Evolutionary conservation across 2,113 vertebrate species (phyloP), one percentile per base, ranked within the genome.

Genomic region (Oreotrochilus melanogaster): DNA sequence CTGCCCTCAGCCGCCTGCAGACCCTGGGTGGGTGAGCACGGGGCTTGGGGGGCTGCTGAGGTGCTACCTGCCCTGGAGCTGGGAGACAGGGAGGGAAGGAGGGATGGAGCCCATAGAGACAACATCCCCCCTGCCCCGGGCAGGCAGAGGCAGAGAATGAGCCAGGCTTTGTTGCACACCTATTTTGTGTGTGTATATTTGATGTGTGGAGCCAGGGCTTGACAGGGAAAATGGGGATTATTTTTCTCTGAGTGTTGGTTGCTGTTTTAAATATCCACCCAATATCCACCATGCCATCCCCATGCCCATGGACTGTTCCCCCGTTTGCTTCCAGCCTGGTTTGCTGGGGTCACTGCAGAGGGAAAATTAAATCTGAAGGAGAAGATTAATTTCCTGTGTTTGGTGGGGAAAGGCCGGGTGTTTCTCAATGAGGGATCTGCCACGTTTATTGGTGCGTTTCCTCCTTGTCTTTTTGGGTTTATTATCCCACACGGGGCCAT

Each of bases 1-100:
- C 91, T 0, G 96, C 97, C 11, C 88, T 99, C 69, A 96, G 97
- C 53, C 92, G 94, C 69, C 95, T 99, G n/a, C 91, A 96, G 23
- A 96, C 97, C 58, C 96, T 98, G 48, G 98, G 98, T 98, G 86
- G 96, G 97, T 39, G 4, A 8, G 18, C 3, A 0, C 7, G 11
- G 57, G 31, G 51, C 11, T 3, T 6, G 6, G 50, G 61, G 56
- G 39, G 12, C 25, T 54, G 79, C 69, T 25, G 27, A 37, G 56
- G 43, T 8, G 12, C 19, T 42, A 58, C n/a, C 67, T 51, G 28
- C 7, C 21, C 33, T 1, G 0, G 47, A 24, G 7, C 4, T 12
- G 25, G 43, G 43, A 24, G 13, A 17, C 17, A 39, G 12, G 12
- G 8, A 18, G 21, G 42, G 42, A 48, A 10, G 18, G 21, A n/a